A percentile compares a stretch with the other conserved stretches of the same genome.
These are phyloP conservation scores for Sylvia borin DNA, from an alignment of 2,797 vertebrate genomes.

Conservation along the genomic window DNA sequence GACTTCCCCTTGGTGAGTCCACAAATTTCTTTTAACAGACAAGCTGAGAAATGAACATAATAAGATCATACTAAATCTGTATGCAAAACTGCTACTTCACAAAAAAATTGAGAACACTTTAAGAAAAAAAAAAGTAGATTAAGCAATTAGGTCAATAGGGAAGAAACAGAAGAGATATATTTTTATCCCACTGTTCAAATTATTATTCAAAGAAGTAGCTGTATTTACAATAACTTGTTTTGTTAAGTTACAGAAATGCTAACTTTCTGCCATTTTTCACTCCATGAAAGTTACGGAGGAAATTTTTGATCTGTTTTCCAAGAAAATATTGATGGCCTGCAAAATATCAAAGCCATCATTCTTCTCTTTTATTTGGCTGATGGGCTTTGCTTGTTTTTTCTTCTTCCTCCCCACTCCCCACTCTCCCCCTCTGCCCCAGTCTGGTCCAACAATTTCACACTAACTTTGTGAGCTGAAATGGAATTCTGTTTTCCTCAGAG, in stretches of 20 bases:
- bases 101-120: not conserved
- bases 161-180: not conserved
- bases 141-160: not conserved
- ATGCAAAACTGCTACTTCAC: not conserved
- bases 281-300: not conserved
- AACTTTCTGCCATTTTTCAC: not conserved
- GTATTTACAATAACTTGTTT: not conserved
- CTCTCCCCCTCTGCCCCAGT: not conserved
- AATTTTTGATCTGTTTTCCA: not conserved
- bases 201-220: not conserved
- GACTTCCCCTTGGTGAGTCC: not conserved
- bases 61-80: not conserved
- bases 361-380: not conserved
- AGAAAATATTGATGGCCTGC: not conserved
- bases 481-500: conserved; percentile 29
- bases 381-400: not conserved
- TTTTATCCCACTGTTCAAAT: not conserved
- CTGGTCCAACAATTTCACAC: not conserved
- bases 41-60: not conserved
- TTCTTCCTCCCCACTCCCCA: rapidly evolving
- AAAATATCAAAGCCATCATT: not conserved
- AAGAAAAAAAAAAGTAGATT: not conserved
- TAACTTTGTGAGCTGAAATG: conserved; percentile 35
- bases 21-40: not conserved
- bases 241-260: not conserved